Evolutionary conservation across 2,113 vertebrate genomes (phyloP), one percentile per base, ranked within the genome.

Genomic region (Xiphophorus maculatus): DNA sequence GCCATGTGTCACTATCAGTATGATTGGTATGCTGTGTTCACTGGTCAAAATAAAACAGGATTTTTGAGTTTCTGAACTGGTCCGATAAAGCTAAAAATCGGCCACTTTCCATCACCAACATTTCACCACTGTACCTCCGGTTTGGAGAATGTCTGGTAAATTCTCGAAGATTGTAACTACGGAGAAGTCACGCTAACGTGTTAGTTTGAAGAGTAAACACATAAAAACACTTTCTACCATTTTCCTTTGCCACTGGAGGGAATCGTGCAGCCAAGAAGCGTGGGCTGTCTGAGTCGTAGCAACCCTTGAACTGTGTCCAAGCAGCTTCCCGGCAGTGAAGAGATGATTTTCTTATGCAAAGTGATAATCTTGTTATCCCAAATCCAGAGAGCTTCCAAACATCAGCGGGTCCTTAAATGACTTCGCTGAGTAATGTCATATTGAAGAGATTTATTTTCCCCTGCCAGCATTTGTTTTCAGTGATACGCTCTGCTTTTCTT

Each of bases 301-400:
- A 80, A 67, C 63, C 32, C 5, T 68, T 37, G 44, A 48, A 81
- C 71, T 80, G 63, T 51, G 73, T 5, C 12, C 62, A 73, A 77
- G 74, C 71, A 63, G 70, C 63, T 78, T 76, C 62, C 63, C 74
- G 62, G 51, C 37, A 69, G 68, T 13, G 51, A 66, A n/a, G 25
- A 69, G 33, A 74, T n/a, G 17, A 66, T 82, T 74, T 87, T 64
- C 61, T 74, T 63, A 69, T 69, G 60, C 69, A 37, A 76, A 62
- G 51, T 63, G 71, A 70, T 84, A 63, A 87, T 80, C 81, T 76
- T 71, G 19, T 62, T 44, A 75, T 77, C 69, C 77, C 35, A 72
- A 81, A 66, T 61, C 60, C 64, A 71, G 15, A 74, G 27, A 60
- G 48, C 80, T 69, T 66, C 67, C 30, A 79, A 73, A 76, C 77